A percentile compares a stretch with the other conserved stretches of the same genome.
Evolutionary conservation across 2,113 vertebrate genomes (phyloP).

Genomic region (Benthochromis sp.): DNA sequence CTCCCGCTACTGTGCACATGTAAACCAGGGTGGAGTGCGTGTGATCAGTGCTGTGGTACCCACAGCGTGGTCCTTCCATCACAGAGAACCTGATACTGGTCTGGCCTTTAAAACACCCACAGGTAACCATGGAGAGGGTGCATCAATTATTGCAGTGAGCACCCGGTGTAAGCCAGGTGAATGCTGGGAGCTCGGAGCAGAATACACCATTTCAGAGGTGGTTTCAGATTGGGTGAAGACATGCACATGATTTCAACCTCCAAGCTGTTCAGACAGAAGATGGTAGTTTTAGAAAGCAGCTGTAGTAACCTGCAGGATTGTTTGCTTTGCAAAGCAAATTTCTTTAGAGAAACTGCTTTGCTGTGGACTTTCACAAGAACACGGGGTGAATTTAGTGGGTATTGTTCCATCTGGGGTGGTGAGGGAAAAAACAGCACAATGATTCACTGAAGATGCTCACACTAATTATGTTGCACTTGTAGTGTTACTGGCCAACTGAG

Average conservation of each 20-base stretch:
- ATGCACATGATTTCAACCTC: not conserved
- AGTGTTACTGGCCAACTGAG: slow-evolving; percentile 36
- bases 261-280: not conserved
- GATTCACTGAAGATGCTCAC: slow-evolving; percentile 27
- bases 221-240: not conserved
- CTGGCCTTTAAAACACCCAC: slow-evolving; percentile 65
- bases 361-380: not conserved
- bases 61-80: slow-evolving; percentile 25
- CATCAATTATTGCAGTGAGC: slow-evolving; percentile 69
- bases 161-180: slow-evolving; percentile 21
- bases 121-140: slow-evolving; percentile 73
- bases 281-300: not conserved
- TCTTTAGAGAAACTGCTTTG: not conserved
- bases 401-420: slow-evolving; percentile 40
- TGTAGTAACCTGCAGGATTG: not conserved
- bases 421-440: slow-evolving; percentile 15
- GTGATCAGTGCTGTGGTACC: slow-evolving; percentile 14
- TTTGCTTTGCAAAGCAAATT: not conserved
- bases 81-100: slow-evolving; percentile 64
- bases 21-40: slow-evolving; percentile 5
- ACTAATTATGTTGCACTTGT: slow-evolving; percentile 31
- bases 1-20: not conserved
- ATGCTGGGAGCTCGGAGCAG: slow-evolving; percentile 2
- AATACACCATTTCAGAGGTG: not conserved
- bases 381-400: not conserved